These are phyloP conservation scores for Clistopyga incitator DNA, from an alignment of 2,888 invertebrate genomes.

Conservation along the genomic window DNA sequence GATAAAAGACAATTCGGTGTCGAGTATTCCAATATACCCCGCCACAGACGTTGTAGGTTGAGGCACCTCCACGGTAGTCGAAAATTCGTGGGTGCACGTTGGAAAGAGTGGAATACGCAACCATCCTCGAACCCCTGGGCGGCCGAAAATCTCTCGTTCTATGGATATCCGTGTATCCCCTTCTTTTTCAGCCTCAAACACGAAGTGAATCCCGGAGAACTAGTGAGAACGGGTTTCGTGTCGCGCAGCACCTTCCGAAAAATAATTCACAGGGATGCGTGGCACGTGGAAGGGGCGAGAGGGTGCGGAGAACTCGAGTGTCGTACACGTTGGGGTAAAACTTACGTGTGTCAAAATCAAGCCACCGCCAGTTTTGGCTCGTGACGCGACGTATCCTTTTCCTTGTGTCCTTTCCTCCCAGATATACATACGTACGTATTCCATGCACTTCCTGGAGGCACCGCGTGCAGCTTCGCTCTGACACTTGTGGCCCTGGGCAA, in stretches of 20 bases:
- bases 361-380: slow-evolving; percentile 39
- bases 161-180: slow-evolving; percentile 64
- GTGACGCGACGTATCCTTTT: slow-evolving; percentile 68
- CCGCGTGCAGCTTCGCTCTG: slow-evolving; percentile 68
- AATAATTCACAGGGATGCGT: slow-evolving; percentile 71
- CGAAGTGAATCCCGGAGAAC: slow-evolving; percentile 37
- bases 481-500: slow-evolving; percentile 82
- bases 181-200: slow-evolving; percentile 39
- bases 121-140: slow-evolving; percentile 62
- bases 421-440: slow-evolving; percentile 31
- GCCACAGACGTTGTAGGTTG: slow-evolving; percentile 74
- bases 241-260: slow-evolving; percentile 45
- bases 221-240: too few relatives aligned
- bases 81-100: slow-evolving; percentile 58
- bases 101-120: slow-evolving; percentile 74
- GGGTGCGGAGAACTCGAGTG: slow-evolving; percentile 1
- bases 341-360: slow-evolving; percentile 82
- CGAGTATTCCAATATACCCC: slow-evolving; percentile 79
- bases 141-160: slow-evolving; percentile 46
- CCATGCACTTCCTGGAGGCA: slow-evolving; percentile 71
- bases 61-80: slow-evolving; percentile 22
- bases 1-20: slow-evolving; percentile 73
- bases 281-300: slow-evolving; percentile 53
- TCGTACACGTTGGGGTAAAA: slow-evolving; percentile 70
- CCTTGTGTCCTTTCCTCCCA: slow-evolving; percentile 69